Evolutionary conservation across 2,113 vertebrate species (phyloP).

Genomic region (Burhinus oedicnemus): DNA sequence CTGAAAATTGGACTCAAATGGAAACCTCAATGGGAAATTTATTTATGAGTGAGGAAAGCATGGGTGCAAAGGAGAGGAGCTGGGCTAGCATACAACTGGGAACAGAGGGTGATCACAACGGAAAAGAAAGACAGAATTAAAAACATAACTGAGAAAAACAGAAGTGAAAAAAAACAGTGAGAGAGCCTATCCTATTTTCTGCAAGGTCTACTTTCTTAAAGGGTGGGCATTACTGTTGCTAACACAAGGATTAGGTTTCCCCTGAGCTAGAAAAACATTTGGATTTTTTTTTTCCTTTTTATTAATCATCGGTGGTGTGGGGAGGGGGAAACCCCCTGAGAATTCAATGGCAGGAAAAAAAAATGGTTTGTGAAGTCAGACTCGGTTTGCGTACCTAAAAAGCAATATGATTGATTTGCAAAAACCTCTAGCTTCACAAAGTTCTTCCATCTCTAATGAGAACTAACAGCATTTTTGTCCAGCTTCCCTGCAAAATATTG

Average conservation of each 20-base stretch:
- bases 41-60: slow-evolving; percentile 14
- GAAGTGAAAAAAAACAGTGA: not conserved
- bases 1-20: not conserved
- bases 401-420: slow-evolving; percentile 68
- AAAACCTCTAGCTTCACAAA: slow-evolving; percentile 65
- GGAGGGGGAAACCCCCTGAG: slow-evolving; percentile 37
- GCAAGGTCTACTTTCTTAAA: not conserved
- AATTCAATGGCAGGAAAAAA: slow-evolving; percentile 51
- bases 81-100: not conserved
- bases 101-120: not conserved
- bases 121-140: slow-evolving; percentile 17
- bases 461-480: slow-evolving; percentile 68
- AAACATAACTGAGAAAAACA: slow-evolving; percentile 28
- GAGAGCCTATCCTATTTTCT: not conserved
- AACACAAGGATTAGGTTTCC: slow-evolving; percentile 23
- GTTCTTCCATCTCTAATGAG: slow-evolving; percentile 68
- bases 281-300: not conserved
- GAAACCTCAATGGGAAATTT: slow-evolving; percentile 27
- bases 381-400: slow-evolving; percentile 65
- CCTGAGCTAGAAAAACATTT: slow-evolving; percentile 49
- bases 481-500: slow-evolving; percentile 68
- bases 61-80: not conserved
- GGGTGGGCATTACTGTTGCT: slow-evolving; percentile 11
- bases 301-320: slow-evolving; percentile 25
- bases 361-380: slow-evolving; percentile 64